Evolutionary conservation across 2,888 invertebrate species (phyloP).

Genomic region (Lumbricus terrestris): DNA sequence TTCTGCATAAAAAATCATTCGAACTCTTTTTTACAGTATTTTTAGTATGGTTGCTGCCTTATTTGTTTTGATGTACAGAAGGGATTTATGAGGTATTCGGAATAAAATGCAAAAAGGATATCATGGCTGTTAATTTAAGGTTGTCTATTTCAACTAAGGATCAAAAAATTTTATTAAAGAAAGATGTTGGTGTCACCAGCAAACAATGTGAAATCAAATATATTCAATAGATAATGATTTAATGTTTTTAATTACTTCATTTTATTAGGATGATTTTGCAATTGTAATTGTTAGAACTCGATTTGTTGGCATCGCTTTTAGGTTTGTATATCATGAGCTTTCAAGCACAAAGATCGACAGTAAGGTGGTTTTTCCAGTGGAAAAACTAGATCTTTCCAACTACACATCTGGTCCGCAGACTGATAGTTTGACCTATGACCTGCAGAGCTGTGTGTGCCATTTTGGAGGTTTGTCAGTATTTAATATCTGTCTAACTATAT

Average conservation of each 20-base stretch:
- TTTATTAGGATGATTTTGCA: not conserved
- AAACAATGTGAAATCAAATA: not conserved
- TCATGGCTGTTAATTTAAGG: too few relatives aligned
- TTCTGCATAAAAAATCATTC: too few relatives aligned
- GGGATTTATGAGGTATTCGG: too few relatives aligned
- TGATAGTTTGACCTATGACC: conserved; percentile 63
- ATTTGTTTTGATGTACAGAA: too few relatives aligned
- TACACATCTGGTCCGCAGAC: conserved; percentile 58
- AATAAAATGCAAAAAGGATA: too few relatives aligned
- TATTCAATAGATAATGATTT: not conserved
- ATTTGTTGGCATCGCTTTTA: conserved; percentile 46
- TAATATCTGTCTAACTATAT: not conserved
- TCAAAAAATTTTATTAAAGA: too few relatives aligned
- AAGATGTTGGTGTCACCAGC: too few relatives aligned
- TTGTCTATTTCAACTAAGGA: too few relatives aligned
- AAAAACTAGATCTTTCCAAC: conserved; percentile 63
- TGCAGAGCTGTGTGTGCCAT: conserved; percentile 69
- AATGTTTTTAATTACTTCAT: too few relatives aligned
- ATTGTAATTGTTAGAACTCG: not conserved
- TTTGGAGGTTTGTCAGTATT: conserved; percentile 64
- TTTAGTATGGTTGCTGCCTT: too few relatives aligned
- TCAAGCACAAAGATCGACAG: conserved; percentile 68
- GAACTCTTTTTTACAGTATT: too few relatives aligned
- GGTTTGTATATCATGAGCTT: conserved; percentile 68
- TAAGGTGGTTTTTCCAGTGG: conserved; percentile 67